Evolutionary conservation across 30 jellyfish, hydroid and myxozoan species (phyloP).

Genomic region (Turritopsis dohrnii): DNA sequence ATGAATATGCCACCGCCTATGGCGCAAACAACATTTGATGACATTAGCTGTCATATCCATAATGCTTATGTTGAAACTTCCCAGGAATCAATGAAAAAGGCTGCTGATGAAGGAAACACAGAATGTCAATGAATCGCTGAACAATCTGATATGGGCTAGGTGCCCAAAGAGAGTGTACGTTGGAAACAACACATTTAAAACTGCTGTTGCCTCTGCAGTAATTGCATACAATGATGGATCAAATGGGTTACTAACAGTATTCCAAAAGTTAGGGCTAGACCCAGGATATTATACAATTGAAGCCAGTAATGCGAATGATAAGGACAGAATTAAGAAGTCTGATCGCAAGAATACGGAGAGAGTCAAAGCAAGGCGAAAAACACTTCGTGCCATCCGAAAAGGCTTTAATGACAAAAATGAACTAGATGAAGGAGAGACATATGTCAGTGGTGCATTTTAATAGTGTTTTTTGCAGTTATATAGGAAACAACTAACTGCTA

Average conservation of each 20-base stretch:
- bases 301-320: not conserved
- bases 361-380: conserved; percentile 25
- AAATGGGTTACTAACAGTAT: too few species aligned
- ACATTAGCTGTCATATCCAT: too few species aligned
- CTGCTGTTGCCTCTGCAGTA: conserved; percentile 41
- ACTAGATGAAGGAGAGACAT: conserved; percentile 32
- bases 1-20: too few species aligned
- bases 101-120: conserved; percentile 33
- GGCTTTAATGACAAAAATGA: conserved; percentile 37
- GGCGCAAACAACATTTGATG: too few species aligned
- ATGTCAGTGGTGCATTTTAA: conserved; percentile 20
- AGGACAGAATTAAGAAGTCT: conserved; percentile 17
- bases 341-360: not conserved
- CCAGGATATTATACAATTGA: conserved; percentile 4
- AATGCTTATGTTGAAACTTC: conserved; percentile 19
- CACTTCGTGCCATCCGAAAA: conserved; percentile 13
- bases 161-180: conserved; percentile 34
- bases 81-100: not conserved
- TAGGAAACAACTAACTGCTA: too few species aligned
- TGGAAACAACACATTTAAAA: conserved; percentile 24
- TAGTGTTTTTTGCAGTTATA: conserved; percentile 1
- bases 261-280: conserved; percentile 14
- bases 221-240: conserved; percentile 31
- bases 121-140: conserved; percentile 39
- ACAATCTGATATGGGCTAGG: conserved; percentile 44